A percentile compares a stretch with the other conserved stretches of the same genome.
Conservation (phyloP, 1,140 invertebrate genomes). For the Trichogramma pretiosum region DNA sequence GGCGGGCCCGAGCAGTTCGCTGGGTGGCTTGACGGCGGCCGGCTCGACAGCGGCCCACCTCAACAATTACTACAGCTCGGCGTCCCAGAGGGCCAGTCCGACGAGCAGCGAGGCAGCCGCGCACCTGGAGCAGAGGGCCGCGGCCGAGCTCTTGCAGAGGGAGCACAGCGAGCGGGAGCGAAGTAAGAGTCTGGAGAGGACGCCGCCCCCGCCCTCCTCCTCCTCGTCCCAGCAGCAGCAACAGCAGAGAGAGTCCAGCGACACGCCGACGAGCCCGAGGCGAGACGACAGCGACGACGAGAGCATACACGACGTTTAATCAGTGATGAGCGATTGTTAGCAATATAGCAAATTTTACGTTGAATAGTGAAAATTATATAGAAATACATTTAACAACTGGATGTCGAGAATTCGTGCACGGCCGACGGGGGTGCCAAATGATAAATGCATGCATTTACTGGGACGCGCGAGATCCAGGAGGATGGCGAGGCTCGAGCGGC, state of each 20-base stretch:
- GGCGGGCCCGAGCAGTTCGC: constrained; percentile 53
- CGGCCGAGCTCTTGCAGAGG: background rate
- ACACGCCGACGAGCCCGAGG: constrained; percentile 34
- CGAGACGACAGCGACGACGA: constrained; percentile 50
- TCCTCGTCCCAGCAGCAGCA: too few relatives aligned
- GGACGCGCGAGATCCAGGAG: too few relatives aligned
- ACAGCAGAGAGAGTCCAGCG: constrained; percentile 22
- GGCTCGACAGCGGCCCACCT: constrained; percentile 43
- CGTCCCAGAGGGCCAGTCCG: constrained; percentile 1
- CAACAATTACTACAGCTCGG: constrained; percentile 44
- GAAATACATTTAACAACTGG: too few relatives aligned
- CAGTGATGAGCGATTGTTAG: too few relatives aligned
- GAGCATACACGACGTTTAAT: constrained; percentile 47
- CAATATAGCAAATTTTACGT: too few relatives aligned
- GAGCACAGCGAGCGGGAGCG: background rate
- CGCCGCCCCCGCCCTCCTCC: constrained; percentile 28
- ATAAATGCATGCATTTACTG: too few relatives aligned
- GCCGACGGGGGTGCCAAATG: too few relatives aligned
- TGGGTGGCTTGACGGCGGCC: constrained; percentile 39
- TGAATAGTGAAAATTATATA: too few relatives aligned
- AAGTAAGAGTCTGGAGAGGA: constrained; percentile 48
- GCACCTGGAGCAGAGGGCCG: constrained; percentile 31
- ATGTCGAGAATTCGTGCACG: too few relatives aligned
- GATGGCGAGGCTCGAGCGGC: too few relatives aligned
- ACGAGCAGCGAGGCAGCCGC: constrained; percentile 24